Conservation (phyloP, 2,888 invertebrate species). For the Thalpophila matura region DNA sequence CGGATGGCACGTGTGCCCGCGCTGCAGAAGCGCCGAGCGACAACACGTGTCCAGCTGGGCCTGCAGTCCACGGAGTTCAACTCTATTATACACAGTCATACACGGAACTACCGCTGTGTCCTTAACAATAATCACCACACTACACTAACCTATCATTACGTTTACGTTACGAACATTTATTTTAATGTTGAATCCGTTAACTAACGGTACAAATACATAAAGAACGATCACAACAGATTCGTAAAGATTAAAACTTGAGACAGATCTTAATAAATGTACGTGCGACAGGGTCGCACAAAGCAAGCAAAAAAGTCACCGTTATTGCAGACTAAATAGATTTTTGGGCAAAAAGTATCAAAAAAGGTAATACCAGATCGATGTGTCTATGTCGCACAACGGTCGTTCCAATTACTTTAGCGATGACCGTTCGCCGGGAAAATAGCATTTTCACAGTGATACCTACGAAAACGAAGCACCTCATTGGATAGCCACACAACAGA, state of each 20-base stretch:
- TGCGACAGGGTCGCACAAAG: conserved; percentile 73
- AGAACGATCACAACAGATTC: conserved; percentile 61
- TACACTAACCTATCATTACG: conserved; percentile 30
- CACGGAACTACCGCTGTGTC: conserved; percentile 64
- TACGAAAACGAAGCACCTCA: conserved; percentile 40
- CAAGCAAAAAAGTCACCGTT: conserved; percentile 83
- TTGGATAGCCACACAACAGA: conserved; percentile 10
- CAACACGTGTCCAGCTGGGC: conserved; percentile 67
- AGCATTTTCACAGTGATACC: conserved; percentile 51
- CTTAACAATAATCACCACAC: conserved; percentile 37
- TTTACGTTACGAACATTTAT: conserved; percentile 44
- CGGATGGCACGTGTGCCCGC: conserved; percentile 67
- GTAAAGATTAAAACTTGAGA: conserved; percentile 74
- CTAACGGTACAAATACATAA: conserved; percentile 70
- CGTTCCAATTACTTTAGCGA: conserved; percentile 79
- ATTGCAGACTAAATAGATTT: conserved; percentile 86
- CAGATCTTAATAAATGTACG: conserved; percentile 84
- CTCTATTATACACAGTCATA: conserved; percentile 61
- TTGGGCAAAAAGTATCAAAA: conserved; percentile 86
- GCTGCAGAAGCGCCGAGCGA: conserved; percentile 47
- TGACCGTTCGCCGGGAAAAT: conserved; percentile 67
- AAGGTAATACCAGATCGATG: conserved; percentile 82
- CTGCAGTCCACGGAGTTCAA: too few species aligned
- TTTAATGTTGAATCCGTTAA: conserved; percentile 67
- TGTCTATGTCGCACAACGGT: conserved; percentile 86